These are phyloP conservation scores for Rhynchonema sp. DNA, from an alignment of 2,888 invertebrate genomes.

Conservation along the genomic window DNA sequence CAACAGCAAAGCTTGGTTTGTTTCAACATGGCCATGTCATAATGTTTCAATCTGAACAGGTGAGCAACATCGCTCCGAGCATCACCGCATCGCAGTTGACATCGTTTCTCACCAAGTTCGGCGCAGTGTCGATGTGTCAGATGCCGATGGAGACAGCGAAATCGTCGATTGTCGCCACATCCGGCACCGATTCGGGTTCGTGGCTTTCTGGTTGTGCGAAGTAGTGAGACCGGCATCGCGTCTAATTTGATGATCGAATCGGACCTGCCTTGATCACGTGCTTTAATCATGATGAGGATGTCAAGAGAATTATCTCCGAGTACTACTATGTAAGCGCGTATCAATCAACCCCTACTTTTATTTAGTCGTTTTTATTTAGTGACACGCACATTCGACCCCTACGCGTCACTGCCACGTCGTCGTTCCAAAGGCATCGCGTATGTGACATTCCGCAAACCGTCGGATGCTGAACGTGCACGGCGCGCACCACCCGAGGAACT, in stretches of 20 bases:
- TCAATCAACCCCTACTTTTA: not conserved
- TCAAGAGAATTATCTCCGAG: not conserved
- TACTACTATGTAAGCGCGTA: not conserved
- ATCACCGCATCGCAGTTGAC: constrained; percentile 24
- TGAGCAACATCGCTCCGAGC: constrained; percentile 21
- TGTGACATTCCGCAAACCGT: constrained; percentile 14
- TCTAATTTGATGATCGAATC: too few relatives aligned
- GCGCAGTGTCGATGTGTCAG: constrained; percentile 6
- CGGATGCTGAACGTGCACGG: constrained; percentile 16
- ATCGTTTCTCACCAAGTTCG: constrained; percentile 25
- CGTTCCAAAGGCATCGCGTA: constrained; percentile 18
- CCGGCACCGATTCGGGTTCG: too few relatives aligned
- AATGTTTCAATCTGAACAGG: too few relatives aligned
- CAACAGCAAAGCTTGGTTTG: too few relatives aligned
- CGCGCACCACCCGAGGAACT: constrained; percentile 19
- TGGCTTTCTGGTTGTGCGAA: too few relatives aligned
- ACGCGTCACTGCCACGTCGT: constrained; percentile 18
- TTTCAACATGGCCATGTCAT: too few relatives aligned
- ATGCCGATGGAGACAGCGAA: not conserved
- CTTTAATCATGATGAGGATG: not conserved
- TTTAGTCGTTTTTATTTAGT: not conserved
- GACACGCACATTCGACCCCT: constrained; percentile 6
- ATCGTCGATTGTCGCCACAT: too few relatives aligned
- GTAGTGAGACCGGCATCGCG: too few relatives aligned
- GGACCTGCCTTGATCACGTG: too few relatives aligned